phyloP scores from a whole-genome alignment of 1,140 invertebrate species.

The Pseudomyrmex concolor region DNA sequence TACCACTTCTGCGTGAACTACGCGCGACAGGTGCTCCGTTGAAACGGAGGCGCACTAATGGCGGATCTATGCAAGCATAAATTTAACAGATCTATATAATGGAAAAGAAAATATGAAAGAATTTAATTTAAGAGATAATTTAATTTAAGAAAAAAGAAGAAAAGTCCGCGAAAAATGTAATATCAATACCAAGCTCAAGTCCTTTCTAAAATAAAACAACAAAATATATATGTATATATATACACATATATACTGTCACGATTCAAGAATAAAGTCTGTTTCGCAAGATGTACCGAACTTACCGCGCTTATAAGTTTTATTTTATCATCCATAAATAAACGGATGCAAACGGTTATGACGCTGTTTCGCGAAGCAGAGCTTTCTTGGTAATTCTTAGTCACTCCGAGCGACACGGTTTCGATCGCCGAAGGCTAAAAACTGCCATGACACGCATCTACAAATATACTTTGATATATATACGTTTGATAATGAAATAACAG shows the following conservation, averaged over 20 bases:
- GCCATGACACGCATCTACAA: neutral
- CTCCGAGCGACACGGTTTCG: neutral
- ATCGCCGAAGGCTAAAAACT: neutral
- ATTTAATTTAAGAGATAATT: neutral
- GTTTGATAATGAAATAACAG: conserved; percentile 13
- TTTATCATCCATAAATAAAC: conserved; percentile 40
- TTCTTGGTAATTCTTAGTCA: conserved; percentile 14
- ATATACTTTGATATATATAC: conserved; percentile 12
- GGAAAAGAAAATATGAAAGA: neutral
- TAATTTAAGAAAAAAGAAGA: neutral
- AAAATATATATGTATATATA: too few species aligned
- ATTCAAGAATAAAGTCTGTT: neutral
- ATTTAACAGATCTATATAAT: neutral
- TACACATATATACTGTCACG: too few species aligned
- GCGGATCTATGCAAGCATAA: neutral
- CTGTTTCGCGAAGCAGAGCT: conserved; percentile 19
- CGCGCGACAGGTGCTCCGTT: conserved; percentile 4
- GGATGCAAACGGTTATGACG: conserved; percentile 23
- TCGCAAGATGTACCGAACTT: conserved; percentile 3
- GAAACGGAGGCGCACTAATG: conserved; percentile 14
- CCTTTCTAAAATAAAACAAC: too few species aligned
- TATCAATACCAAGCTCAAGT: neutral
- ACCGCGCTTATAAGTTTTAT: neutral
- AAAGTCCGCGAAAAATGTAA: neutral
- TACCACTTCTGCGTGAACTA: conserved; percentile 31